Conservation (phyloP, 2,113 vertebrate genomes). For the Apodemus speciosus region DNA sequence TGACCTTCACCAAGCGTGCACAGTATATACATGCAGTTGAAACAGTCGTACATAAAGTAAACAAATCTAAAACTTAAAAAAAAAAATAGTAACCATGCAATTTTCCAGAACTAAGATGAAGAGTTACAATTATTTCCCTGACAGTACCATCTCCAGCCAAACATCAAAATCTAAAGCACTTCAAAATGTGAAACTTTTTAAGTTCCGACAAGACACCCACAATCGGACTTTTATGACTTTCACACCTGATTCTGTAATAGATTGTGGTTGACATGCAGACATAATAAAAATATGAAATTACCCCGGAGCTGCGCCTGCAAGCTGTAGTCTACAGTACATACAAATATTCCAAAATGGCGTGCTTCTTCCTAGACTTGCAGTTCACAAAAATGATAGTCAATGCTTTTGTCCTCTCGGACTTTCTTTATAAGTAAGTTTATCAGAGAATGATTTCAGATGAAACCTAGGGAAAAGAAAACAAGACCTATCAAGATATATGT, state of each 20-base stretch:
- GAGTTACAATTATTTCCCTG: neutral
- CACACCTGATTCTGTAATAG: neutral
- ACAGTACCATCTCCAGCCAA: neutral
- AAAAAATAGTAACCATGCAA: neutral
- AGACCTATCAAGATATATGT: neutral
- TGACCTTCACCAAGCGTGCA: neutral
- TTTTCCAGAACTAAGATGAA: neutral
- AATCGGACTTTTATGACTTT: neutral
- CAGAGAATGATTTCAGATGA: neutral
- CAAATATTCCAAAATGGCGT: neutral
- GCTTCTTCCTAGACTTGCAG: neutral
- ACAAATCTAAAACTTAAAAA: neutral
- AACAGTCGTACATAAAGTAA: neutral
- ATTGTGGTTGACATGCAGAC: neutral
- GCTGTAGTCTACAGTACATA: neutral
- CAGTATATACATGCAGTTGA: neutral
- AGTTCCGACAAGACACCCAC: neutral
- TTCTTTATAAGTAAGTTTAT: conserved; percentile 10
- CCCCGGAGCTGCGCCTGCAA: neutral
- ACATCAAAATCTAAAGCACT: neutral
- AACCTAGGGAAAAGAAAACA: conserved; percentile 17
- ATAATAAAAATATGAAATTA: neutral
- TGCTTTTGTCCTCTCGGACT: neutral
- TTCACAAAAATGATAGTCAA: neutral
- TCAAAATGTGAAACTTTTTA: neutral